Base-by-base conservation (phyloP, 1,140 invertebrate species). In the Brachystomella parvula region DNA sequence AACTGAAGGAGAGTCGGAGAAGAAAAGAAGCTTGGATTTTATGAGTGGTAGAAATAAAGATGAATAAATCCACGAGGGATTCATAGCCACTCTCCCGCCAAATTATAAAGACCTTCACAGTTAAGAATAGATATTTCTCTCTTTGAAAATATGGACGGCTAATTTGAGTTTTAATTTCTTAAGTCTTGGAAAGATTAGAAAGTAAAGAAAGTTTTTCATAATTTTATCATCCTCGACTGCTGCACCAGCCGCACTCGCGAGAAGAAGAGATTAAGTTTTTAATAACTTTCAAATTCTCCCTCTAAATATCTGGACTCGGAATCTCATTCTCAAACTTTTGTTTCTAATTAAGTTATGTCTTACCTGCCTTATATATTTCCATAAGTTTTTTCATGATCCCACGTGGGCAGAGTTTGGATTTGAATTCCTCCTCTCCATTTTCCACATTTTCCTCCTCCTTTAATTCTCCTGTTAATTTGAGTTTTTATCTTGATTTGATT, bases 401-500 rank as follows among this genome's bases (percentile, higher is more conserved):
- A n/a, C n/a, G n/a, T n/a, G n/a, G n/a, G 24, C 3, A 53, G 49
- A 12, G 49, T 9, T 12, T 17, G 49, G 49, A 53, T 53, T 53
- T 53, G 24, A 53, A 53, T 17, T 44, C n/a, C 39, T 44, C 24
- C 49, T 53, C 24, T 24, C 21, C 24, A 53, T 26, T 15, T 24
- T 9, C 21, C 49, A 44, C 9, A 44, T 9, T 44, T 24, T 53
- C 49, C 49, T 19, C 49, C 49, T 24, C 21, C 49, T 24, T 53
- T 24, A 53, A 53, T 53, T 24, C 49, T 53, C 49, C 49, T 53
- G 49, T 53, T 53, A 53, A 53, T 53, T 53, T n/a, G 49, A 12
- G 24, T 24, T 53, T 53, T 53, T 53, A 53, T 53, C 49, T 53
- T 53, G 49, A 53, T 53, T 53, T 53, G 49, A 53, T 53, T 53